phyloP scores from a whole-genome alignment of 2,888 invertebrate species.

The Melieria crassipennis region DNA sequence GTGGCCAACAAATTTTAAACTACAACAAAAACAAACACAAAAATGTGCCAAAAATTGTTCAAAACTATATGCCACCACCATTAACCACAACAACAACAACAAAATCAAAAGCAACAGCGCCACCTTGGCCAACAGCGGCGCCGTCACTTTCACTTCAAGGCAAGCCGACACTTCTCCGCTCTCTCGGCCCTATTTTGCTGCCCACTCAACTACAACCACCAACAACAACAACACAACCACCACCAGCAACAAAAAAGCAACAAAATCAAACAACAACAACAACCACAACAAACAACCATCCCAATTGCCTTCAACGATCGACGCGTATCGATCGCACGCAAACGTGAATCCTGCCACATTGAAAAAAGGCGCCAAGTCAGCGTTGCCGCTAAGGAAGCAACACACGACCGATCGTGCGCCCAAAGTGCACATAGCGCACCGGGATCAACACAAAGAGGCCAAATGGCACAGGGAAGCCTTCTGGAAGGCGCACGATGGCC shows the following conservation, averaged over 20 bases:
- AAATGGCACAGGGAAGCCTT: slow-evolving; percentile 16
- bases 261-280: slow-evolving; percentile 30
- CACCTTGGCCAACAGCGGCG: neutral
- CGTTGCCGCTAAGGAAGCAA: neutral
- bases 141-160: slow-evolving; percentile 4
- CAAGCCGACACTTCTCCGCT: too few relatives aligned
- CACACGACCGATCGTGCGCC: neutral
- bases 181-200: too few relatives aligned
- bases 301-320: slow-evolving; percentile 46
- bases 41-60: slow-evolving; percentile 30
- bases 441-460: slow-evolving; percentile 46
- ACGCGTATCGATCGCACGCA: slow-evolving; percentile 35
- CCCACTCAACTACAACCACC: neutral
- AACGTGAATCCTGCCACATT: slow-evolving; percentile 45
- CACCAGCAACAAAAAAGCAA: slow-evolving; percentile 22
- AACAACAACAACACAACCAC: neutral
- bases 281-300: slow-evolving; percentile 41
- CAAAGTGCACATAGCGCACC: slow-evolving; percentile 45
- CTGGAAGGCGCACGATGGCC: slow-evolving; percentile 23
- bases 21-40: slow-evolving; percentile 29
- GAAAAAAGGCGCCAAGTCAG: slow-evolving; percentile 31
- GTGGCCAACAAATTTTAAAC: slow-evolving; percentile 17
- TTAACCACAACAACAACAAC: slow-evolving; percentile 27
- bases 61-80: neutral
- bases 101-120: slow-evolving; percentile 18